Conservation (phyloP, 2,113 vertebrate species). For the Chroicocephalus ridibundus region DNA sequence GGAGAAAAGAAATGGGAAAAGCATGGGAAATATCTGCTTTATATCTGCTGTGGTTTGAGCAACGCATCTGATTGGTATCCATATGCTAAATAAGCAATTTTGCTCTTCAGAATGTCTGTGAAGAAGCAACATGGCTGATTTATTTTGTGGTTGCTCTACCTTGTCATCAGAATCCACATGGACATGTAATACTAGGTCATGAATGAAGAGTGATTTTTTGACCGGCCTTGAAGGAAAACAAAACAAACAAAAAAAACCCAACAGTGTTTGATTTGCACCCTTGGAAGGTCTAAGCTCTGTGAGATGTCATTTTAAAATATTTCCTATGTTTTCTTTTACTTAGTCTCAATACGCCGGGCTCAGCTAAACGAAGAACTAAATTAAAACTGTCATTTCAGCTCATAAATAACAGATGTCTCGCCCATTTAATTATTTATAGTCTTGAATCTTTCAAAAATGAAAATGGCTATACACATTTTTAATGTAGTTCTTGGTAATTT, state of each 20-base stretch:
- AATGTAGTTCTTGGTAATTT: constrained; percentile 87
- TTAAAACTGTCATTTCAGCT: constrained; percentile 85
- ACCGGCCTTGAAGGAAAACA: constrained; percentile 38
- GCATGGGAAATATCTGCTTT: neutral
- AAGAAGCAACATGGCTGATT: neutral
- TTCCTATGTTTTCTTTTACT: constrained; percentile 70
- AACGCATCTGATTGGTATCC: neutral
- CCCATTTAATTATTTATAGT: constrained; percentile 87
- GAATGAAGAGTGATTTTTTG: constrained; percentile 32
- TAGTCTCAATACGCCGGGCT: constrained; percentile 69
- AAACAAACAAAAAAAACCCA: neutral
- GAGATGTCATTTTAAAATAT: constrained; percentile 65
- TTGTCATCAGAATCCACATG: neutral
- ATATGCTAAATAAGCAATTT: neutral
- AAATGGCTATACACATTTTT: constrained; percentile 85
- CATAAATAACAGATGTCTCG: constrained; percentile 91
- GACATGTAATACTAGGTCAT: constrained; percentile 13
- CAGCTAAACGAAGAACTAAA: constrained; percentile 79
- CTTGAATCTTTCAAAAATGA: constrained; percentile 83
- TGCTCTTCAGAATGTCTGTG: neutral
- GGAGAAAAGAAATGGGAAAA: neutral
- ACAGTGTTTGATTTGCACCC: constrained; percentile 40
- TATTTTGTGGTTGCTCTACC: neutral
- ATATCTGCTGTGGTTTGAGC: neutral
- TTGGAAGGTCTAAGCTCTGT: constrained; percentile 9